Conservation (phyloP, 1,140 invertebrate genomes). For the Seison nebaliae region DNA sequence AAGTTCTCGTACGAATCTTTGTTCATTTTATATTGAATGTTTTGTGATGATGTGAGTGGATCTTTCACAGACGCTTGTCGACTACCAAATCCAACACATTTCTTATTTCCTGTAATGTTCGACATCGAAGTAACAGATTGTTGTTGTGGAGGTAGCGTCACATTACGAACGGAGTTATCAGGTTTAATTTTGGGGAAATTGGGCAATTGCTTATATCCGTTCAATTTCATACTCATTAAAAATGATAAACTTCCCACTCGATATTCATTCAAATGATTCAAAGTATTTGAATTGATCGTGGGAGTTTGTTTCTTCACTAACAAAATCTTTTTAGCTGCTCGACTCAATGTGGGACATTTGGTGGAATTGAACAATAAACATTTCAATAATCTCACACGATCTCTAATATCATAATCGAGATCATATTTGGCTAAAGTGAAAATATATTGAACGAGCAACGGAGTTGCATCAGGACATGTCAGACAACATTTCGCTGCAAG, state of each 20-base stretch:
- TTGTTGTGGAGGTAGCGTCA: conserved; percentile 30
- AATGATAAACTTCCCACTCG: conserved; percentile 82
- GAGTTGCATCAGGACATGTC: conserved; percentile 57
- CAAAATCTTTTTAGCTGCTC: conserved; percentile 55
- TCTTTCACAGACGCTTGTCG: background rate
- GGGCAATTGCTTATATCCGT: conserved; percentile 62
- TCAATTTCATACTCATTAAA: conserved; percentile 54
- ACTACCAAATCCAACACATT: background rate
- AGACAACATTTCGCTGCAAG: conserved; percentile 71
- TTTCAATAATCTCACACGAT: conserved; percentile 52
- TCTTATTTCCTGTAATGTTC: conserved; percentile 2
- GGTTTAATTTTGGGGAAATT: conserved; percentile 49
- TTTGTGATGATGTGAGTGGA: too few species aligned
- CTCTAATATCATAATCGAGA: conserved; percentile 83
- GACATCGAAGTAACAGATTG: background rate
- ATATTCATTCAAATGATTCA: conserved; percentile 47
- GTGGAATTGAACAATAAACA: conserved; percentile 15
- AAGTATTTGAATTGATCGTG: conserved; percentile 39
- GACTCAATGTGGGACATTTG: conserved; percentile 29
- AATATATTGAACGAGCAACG: conserved; percentile 64
- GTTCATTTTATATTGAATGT: conserved; percentile 19
- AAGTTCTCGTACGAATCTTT: conserved; percentile 30
- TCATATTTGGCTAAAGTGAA: conserved; percentile 89
- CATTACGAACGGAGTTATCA: conserved; percentile 47
- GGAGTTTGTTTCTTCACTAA: conserved; percentile 72